Percentiles rank a stretch among this genome's conserved stretches.
phyloP scores from a whole-genome alignment of 2,113 vertebrate species.

The Dipodomys stephensi region DNA sequence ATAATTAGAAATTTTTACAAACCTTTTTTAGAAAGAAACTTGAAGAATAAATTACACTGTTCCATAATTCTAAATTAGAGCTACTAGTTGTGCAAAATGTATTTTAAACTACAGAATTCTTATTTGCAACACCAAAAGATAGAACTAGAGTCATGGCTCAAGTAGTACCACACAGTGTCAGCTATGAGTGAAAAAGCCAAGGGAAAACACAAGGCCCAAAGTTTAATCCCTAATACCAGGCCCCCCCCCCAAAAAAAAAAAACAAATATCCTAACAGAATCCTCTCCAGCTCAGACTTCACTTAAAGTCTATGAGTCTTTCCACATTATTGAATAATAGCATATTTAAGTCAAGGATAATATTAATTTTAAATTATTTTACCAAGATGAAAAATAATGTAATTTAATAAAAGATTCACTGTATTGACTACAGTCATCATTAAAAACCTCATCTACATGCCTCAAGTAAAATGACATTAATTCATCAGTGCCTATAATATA shows the following conservation, averaged over 20 bases:
- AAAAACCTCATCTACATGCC: background rate
- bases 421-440: background rate
- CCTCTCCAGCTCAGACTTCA: background rate
- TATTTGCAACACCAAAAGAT: background rate
- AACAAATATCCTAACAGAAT: background rate
- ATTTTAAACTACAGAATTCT: background rate
- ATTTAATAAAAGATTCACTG: conserved; percentile 14
- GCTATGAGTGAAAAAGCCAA: no score
- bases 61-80: background rate
- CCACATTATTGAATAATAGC: background rate
- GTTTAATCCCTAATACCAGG: no score
- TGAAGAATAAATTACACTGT: background rate
- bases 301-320: background rate
- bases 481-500: background rate
- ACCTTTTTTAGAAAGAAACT: background rate
- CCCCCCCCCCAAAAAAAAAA: no score
- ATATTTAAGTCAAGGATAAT: background rate
- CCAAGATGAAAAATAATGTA: background rate
- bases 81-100: background rate
- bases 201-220: no score
- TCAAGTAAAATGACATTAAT: background rate
- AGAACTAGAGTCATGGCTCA: no score
- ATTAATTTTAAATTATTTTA: background rate
- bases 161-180: no score
- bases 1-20: background rate